A percentile compares a stretch with the other conserved stretches of the same genome.
Conservation (phyloP, 2,888 invertebrate genomes). For the Oasisia sp. region DNA sequence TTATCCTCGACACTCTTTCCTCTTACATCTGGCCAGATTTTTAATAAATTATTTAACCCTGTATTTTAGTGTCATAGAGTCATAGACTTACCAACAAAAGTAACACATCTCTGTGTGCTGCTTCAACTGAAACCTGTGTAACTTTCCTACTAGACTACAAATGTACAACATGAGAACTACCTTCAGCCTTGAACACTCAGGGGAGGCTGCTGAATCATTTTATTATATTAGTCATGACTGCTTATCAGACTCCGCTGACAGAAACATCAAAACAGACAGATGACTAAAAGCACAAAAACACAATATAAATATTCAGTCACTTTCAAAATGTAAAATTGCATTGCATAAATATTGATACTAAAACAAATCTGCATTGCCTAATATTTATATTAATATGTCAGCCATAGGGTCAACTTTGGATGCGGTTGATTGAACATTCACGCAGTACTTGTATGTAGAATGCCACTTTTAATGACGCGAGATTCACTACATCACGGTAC, state of each 20-base stretch:
- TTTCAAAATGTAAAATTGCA: no score
- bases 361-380: no score
- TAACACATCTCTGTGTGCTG: not conserved
- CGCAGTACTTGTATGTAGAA: not conserved
- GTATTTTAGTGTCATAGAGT: no score
- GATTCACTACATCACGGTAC: not conserved
- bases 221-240: not conserved
- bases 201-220: not conserved
- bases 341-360: no score
- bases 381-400: no score
- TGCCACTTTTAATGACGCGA: not conserved
- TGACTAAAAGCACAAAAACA: not conserved
- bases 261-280: not conserved
- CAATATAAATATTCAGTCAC: not conserved
- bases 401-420: not conserved
- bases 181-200: not conserved
- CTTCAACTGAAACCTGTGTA: not conserved
- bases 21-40: no score
- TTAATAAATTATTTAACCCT: no score
- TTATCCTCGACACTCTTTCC: no score
- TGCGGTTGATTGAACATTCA: not conserved
- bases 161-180: not conserved
- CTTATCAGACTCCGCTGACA: not conserved
- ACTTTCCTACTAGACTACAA: not conserved
- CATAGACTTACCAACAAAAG: no score